Base-by-base conservation (phyloP, 2,888 invertebrate species). In the Brachypalpus laphriformis region DNA sequence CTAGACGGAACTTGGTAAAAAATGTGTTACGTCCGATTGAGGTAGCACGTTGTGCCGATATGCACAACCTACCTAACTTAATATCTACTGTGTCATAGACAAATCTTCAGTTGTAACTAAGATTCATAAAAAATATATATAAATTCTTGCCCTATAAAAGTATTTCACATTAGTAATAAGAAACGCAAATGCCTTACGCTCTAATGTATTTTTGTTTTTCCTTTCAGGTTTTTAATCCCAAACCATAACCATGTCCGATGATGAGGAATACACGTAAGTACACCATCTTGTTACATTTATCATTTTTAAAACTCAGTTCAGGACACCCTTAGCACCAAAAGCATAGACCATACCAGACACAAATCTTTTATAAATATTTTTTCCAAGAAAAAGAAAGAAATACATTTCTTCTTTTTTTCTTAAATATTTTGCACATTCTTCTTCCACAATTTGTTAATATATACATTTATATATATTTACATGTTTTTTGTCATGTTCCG, bases 221-320 rank as follows among this genome's bases (percentile, higher is more conserved):
- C 89, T 94, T 93, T n/a, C 93, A 94, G 94, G 93, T 92, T 92
- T 93, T 94, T 93, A 93, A 92, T 92, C 93, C 93, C 89, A 91
- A 91, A 92, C 93, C 93, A 93, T 93, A 94, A 96, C 93, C 94
- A 97, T 97, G 97, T 97, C 97, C 94, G 97, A 97, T 95, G 97
- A 97, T 93, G 97, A 97, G 94, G 97, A 97, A 94, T 97, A 97
- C 94, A 97, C 97, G 97, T 97, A 94, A 97, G 97, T 97, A 94
- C 81, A 85, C 56, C 7, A 31, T 34, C 34, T 9, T 20, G 9
- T 8, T 0, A 7, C 1, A 77, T 45, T 22, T 42, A 31, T 42
- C 42, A 54, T 28, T 34, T 22, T 14, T 37, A 37, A 8, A 47
- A 40, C 20, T 63, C 31, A 74, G 6, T 31, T 47, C 59, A 83